Percentiles rank a stretch among this genome's conserved stretches.
phyloP scores from a whole-genome alignment of 1,140 invertebrate species.

The Sinonovacula constricta region DNA sequence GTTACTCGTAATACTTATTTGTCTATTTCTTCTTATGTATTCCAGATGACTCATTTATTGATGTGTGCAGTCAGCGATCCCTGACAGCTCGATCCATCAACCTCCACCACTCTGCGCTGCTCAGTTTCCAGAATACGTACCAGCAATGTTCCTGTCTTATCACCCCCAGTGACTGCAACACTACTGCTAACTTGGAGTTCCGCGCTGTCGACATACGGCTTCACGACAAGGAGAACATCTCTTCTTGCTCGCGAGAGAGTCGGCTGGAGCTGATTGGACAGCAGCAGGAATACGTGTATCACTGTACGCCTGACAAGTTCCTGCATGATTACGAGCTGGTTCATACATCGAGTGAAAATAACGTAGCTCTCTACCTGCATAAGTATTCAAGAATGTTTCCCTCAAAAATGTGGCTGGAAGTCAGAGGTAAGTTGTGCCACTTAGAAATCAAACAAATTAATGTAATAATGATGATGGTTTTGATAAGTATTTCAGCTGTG shows the following conservation, averaged over 20 bases:
- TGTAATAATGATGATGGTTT: no score
- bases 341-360: conserved; percentile 21
- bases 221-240: conserved; percentile 24
- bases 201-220: conserved; percentile 30
- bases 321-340: conserved; percentile 29
- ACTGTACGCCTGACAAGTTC: conserved; percentile 14
- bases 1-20: no score
- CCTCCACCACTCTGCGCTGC: conserved; percentile 31
- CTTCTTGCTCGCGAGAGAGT: conserved; percentile 14
- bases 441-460: no score
- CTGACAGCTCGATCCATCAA: conserved; percentile 24
- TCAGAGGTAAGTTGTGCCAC: conserved; percentile 45
- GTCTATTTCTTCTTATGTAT: no score
- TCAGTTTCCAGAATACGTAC: not conserved
- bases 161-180: conserved; percentile 35
- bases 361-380: conserved; percentile 30
- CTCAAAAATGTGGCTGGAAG: conserved; percentile 38
- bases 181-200: conserved; percentile 22
- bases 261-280: conserved; percentile 44
- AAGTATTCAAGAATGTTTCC: conserved; percentile 19
- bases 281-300: conserved; percentile 3
- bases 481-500: no score
- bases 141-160: conserved; percentile 42
- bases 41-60: conserved; percentile 43
- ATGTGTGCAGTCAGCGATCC: conserved; percentile 31